phyloP scores from a whole-genome alignment of 2,113 vertebrate species.

The Numenius arquata region DNA sequence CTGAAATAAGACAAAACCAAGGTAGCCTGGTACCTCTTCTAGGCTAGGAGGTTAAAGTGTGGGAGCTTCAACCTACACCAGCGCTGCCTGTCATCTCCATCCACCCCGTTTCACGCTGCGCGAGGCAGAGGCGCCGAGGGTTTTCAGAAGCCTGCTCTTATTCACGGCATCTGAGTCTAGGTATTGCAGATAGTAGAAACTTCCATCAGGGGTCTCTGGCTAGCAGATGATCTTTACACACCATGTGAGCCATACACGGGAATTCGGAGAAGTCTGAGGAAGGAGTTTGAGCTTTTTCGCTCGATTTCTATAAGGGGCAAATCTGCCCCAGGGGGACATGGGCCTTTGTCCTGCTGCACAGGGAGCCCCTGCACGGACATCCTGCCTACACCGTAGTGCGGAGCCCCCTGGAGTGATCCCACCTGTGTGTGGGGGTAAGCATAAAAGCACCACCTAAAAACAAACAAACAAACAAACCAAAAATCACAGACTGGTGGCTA shows the following conservation, averaged over 20 bases:
- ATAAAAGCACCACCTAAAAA: background rate
- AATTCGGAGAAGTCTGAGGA: background rate
- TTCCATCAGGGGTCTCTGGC: constrained; percentile 62
- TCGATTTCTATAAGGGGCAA: background rate
- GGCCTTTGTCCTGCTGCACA: background rate
- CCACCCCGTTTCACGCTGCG: accelerated
- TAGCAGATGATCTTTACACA: constrained; percentile 16
- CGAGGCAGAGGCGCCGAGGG: background rate
- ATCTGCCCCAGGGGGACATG: background rate
- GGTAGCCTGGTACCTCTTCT: background rate
- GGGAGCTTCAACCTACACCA: background rate
- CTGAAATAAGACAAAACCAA: background rate
- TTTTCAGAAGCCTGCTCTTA: background rate
- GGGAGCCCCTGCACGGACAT: background rate
- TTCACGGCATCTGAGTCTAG: background rate
- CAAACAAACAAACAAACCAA: background rate
- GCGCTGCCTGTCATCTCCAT: background rate
- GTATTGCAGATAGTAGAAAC: constrained; percentile 27
- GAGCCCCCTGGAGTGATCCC: background rate
- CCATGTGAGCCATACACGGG: accelerated
- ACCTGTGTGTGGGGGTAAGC: background rate
- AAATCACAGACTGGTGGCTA: background rate
- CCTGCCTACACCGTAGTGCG: accelerated
- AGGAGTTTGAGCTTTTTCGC: background rate
- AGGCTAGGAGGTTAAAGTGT: background rate